These are phyloP conservation scores for Agelas oroides DNA, from an alignment of 37 sponge, comb jelly and placozoan species.

Conservation along the genomic window DNA sequence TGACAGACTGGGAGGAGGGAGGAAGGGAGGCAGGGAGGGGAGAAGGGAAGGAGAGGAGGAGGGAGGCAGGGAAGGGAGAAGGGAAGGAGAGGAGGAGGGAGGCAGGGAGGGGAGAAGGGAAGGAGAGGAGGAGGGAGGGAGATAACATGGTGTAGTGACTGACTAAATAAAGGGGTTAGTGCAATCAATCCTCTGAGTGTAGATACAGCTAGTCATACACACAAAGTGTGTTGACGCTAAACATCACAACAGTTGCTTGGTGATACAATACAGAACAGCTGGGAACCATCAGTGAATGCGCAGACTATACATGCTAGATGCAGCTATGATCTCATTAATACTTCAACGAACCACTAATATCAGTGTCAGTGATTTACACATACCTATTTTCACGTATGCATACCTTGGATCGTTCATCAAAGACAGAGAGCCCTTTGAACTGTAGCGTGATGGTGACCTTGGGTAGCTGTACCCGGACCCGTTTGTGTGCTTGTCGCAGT, in stretches of 20 bases:
- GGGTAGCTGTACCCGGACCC: neutral
- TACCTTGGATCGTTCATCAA: constrained; percentile 40
- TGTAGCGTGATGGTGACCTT: constrained; percentile 19
- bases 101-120: neutral
- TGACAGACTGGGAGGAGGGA: constrained; percentile 33
- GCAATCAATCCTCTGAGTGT: no score
- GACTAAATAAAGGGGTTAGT: no score
- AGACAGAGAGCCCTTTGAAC: constrained; percentile 19
- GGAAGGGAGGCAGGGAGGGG: constrained; percentile 30
- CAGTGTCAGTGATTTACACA: neutral
- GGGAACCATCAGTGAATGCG: no score
- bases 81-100: neutral
- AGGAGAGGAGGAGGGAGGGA: neutral
- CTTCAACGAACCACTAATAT: no score
- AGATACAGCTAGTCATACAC: neutral
- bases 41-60: neutral
- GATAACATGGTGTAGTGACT: neutral
- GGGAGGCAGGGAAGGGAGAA: constrained; percentile 7
- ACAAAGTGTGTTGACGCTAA: no score
- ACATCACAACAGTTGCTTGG: no score
- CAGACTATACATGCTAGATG: no score
- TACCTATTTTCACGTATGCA: no score
- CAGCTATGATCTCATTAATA: no score
- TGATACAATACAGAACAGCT: no score
- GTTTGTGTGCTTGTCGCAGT: neutral